Base-by-base conservation (phyloP, 1,140 invertebrate genomes). In the Polypedilum vanderplanki region DNA sequence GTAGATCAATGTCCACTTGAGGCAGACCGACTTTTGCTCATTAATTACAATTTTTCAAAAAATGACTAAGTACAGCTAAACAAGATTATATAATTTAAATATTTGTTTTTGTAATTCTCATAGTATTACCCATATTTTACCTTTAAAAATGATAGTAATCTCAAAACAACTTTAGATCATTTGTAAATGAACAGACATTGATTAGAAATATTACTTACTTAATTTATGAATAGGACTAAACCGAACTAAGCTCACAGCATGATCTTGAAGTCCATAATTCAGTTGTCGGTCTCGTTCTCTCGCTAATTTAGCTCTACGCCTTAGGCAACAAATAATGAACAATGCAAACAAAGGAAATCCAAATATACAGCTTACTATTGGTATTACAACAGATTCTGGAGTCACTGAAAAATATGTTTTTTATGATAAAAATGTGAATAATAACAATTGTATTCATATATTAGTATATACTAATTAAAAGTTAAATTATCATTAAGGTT, bases 311-410 rank as follows among this genome's bases (percentile, higher is more conserved):
- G 93, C 93, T 78, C 93, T 85, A 79, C 92, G 86, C 67, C 92
- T 83, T 57, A 96, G 83, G 80, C 92, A 94, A 81, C 93, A 96
- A 81, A 96, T 96, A 74, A 95, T 89, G 76, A 94, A 86, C 41
- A 95, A 84, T 0, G 92, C 93, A 78, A 95, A 81, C 18, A 95
- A 84, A 17, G 93, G 93, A 79, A 95, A 95, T 70, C 92, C 93
- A 77, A 95, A 87, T 80, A 95, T 95, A 80, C 92, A 94, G 10
- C 93, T 94, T 10, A 95, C 89, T 77, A 95, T 95, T 8, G 93
- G 93, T 41, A 95, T 89, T 10, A 95, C 92, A 77, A 95, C 91
- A 74, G 91, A 92, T 82, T 95, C 92, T 40, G 93, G 92, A 74
- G 92, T 90, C 75, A 95, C 93, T 95, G 88, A 41, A 89, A 89